Base-by-base conservation (phyloP, 2,888 invertebrate species). In the Amorpha juglandis region DNA sequence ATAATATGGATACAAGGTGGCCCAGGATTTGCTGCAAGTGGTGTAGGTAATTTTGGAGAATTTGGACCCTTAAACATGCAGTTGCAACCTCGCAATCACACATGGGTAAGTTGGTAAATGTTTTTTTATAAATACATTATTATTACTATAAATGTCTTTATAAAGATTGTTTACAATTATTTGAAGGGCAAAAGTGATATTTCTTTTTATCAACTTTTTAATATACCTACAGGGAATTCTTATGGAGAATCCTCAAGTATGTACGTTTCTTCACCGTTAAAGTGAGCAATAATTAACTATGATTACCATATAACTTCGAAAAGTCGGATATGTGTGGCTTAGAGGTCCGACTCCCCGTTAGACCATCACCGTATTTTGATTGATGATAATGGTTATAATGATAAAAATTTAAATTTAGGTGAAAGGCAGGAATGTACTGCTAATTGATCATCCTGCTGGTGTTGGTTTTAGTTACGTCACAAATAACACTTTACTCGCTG, bases 1-100 rank as follows among this genome's bases (percentile, higher is more conserved):
- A 92, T 97, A 53, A 95, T 98, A 78, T 98, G 98, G 98, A 93
- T 98, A 21, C 96, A 98, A 94, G 98, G 98, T 33, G 98, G 98
- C 0, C 98, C 98, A 0, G 98, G 95, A 0, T 95, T 95, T n/a
- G 96, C 97, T 0, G 96, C 97, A 1, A 96, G 96, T n/a, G 97
- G 97, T 0, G 96, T 96, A 82, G 98, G 97, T 14, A 98, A 98
- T 83, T 98, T 98, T 82, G 95, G 95, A 71, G 97, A 98, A 89
- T 89, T 98, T 55, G 98, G 98, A 0, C 97, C 98, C 0, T 81
- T 96, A 33, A 95, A 96, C 81, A 90, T 95, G 66, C 86, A 96
- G 51, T 90, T 96, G 71, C 87, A 95, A 12, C 93, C 95, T 4
- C 94, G 98, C 62, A 95, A 95, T 70, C 94, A 95, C 78, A 96